A percentile compares a stretch with the other conserved stretches of the same genome.
phyloP scores from a whole-genome alignment of 2,113 vertebrate genomes.

The Shinisaurus crocodilurus region DNA sequence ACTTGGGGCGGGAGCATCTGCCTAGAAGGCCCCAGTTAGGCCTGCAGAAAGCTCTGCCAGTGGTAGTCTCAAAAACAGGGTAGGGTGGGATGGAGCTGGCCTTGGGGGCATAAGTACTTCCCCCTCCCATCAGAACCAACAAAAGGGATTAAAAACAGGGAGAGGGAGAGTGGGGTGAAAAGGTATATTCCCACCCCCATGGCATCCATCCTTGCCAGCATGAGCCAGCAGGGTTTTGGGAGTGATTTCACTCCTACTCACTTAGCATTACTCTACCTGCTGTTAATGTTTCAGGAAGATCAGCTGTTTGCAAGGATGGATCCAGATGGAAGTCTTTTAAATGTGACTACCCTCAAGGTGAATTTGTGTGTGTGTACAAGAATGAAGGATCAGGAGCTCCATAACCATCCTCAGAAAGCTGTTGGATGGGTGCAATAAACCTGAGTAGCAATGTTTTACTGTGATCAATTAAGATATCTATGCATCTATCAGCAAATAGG shows the following conservation, averaged over 20 bases:
- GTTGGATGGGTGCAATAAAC: not conserved
- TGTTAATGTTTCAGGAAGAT: not conserved
- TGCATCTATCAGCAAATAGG: not conserved
- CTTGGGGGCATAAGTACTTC: too few species aligned
- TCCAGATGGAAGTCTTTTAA: not conserved
- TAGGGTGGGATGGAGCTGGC: too few species aligned
- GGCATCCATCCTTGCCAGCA: not conserved
- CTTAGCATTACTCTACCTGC: not conserved
- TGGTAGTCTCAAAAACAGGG: too few species aligned
- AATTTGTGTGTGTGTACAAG: not conserved
- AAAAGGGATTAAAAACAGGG: too few species aligned
- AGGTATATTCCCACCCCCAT: not conserved
- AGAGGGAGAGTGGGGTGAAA: not conserved
- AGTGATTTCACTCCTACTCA: not conserved
- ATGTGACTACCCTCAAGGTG: not conserved
- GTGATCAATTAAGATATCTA: not conserved
- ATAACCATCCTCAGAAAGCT: not conserved
- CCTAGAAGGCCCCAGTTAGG: too few species aligned
- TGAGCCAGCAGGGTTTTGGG: not conserved
- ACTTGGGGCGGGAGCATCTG: too few species aligned
- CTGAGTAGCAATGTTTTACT: not conserved
- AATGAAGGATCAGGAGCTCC: slow-evolving; percentile 4
- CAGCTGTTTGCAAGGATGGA: not conserved
- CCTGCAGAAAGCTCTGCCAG: too few species aligned
- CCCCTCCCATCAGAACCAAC: too few species aligned